Base-by-base conservation (phyloP, 1,140 invertebrate species). In the Mactra quadrangularis region DNA sequence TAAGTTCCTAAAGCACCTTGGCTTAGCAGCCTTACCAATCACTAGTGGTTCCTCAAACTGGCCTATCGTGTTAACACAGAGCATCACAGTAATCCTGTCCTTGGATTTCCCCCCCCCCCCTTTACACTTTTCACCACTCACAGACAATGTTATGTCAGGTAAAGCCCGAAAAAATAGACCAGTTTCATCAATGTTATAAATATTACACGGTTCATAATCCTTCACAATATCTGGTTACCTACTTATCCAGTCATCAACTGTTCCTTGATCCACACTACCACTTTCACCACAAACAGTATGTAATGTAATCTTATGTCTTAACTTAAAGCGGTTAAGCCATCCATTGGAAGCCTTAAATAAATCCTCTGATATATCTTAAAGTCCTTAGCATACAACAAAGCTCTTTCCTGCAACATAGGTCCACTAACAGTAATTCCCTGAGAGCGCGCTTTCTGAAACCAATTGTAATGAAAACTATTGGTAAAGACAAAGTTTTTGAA, bases 51-150 rank as follows among this genome's bases (percentile, higher is more conserved):
- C 55, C 19, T 74, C 70, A 35, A 74, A 74, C 13, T 57, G 3
- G 3, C 70, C 70, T 38, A n/a, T 29, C 70, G 55, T 74, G 70
- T 74, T 74, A 9, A 74, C 52, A 74, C 70, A 74, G 22, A 74
- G 33, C 13, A 31, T 31, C 17, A 74, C 47, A 3, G 70, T 59
- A 31, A 74, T 25, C n/a, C 50, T 55, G 4, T 74, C 70, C 19
- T 74, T 74, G 15, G 1, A 52, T 55, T 4, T 38, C 9, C 25
- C 33, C 55, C 3, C 52, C 22, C n/a, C 70, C 70, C 33, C n/a
- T n/a, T 74, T 74, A 74, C 50, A 74, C 7, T 29, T 52, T 25
- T 55, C 70, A 9, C 62, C 62, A 38, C 33, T 38, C 7, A 66
- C 22, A 41, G 11, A 31, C 19, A 66, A 41, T n/a, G 31, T 29